Evolutionary conservation across 2,113 vertebrate genomes (phyloP).

Genomic region (Paralichthys olivaceus): DNA sequence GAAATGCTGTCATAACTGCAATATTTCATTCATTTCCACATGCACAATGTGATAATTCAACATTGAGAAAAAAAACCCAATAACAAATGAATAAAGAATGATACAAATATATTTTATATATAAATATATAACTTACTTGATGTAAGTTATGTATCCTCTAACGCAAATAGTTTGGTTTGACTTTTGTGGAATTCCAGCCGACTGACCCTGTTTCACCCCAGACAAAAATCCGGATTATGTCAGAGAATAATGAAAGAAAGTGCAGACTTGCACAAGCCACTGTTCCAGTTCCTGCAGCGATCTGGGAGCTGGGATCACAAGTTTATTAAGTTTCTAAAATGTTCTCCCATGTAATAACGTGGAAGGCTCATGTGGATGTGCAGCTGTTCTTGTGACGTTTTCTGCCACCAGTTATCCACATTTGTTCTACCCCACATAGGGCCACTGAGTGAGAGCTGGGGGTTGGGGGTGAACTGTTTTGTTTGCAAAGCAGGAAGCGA

Average conservation of each 20-base stretch:
- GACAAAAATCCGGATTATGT: constrained; percentile 57
- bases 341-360: background rate
- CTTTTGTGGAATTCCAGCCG: constrained; percentile 19
- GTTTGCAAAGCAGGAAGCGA: too few species aligned
- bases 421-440: background rate
- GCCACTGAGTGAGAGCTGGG: background rate
- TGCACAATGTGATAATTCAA: background rate
- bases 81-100: too few species aligned
- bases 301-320: background rate
- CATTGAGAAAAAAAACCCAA: background rate
- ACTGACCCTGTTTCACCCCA: constrained; percentile 22
- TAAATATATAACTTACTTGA: background rate
- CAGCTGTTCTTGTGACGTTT: too few species aligned
- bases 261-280: constrained; percentile 56
- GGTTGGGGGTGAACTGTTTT: background rate
- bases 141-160: background rate
- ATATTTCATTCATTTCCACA: background rate
- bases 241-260: constrained; percentile 37
- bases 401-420: background rate
- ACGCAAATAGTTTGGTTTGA: background rate
- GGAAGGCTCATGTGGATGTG: background rate
- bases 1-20: background rate
- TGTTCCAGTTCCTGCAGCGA: constrained; percentile 8
- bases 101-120: background rate
- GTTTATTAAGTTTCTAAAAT: background rate